These are phyloP conservation scores for Zaprionus obscuricornis DNA, from an alignment of 2,888 invertebrate genomes.

Conservation along the genomic window DNA sequence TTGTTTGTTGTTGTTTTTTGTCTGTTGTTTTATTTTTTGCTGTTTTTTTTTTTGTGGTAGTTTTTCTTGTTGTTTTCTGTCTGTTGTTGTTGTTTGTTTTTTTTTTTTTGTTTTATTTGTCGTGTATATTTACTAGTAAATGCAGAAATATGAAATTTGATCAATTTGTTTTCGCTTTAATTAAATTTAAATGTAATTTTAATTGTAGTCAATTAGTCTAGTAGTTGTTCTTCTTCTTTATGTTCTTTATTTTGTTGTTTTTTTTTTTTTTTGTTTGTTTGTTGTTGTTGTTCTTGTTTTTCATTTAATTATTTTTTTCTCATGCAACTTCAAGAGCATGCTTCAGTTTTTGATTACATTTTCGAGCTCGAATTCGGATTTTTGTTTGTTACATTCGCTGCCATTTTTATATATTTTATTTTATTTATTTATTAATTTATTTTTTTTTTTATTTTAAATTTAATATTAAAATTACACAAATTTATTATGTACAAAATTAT, in stretches of 20 bases:
- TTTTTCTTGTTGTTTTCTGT: constrained; percentile 19
- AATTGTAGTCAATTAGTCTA: constrained; percentile 68
- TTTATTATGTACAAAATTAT: constrained; percentile 75
- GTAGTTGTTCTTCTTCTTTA: constrained; percentile 45
- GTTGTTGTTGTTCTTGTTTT: not conserved
- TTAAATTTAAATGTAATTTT: constrained; percentile 56
- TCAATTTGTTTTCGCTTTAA: constrained; percentile 42
- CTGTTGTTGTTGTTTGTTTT: constrained; percentile 27
- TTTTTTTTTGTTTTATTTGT: constrained; percentile 32
- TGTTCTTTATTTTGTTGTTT: constrained; percentile 3
- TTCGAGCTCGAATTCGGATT: no score
- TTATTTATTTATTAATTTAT: constrained; percentile 8
- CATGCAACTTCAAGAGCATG: no score
- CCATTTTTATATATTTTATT: constrained; percentile 15
- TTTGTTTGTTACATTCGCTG: no score
- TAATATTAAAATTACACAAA: constrained; percentile 63
- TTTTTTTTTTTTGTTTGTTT: constrained; percentile 7
- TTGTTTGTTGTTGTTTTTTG: constrained; percentile 22
- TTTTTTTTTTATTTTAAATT: constrained; percentile 36
- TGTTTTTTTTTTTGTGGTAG: constrained; percentile 29
- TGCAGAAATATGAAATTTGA: constrained; percentile 76
- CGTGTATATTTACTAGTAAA: constrained; percentile 71
- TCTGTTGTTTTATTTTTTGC: constrained; percentile 21
- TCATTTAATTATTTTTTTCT: no score
- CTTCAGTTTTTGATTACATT: no score